These are phyloP conservation scores for Pardalotus punctatus DNA, from an alignment of 2,113 vertebrate genomes.

Conservation along the genomic window DNA sequence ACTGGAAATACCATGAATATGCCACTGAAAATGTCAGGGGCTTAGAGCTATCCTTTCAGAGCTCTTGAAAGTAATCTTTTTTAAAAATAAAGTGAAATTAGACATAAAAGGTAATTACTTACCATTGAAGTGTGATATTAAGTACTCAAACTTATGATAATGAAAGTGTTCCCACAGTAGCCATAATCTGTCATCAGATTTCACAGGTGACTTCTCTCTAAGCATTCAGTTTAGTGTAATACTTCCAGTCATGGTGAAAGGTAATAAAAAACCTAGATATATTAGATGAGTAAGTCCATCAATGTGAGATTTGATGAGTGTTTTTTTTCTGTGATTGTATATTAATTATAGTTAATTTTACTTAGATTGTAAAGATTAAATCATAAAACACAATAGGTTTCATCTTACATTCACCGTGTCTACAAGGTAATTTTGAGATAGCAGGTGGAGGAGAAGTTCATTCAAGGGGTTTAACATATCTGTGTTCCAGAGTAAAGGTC, in stretches of 20 bases:
- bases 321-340: neutral
- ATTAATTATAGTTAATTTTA: neutral
- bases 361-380: neutral
- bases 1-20: neutral
- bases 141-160: neutral
- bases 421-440: neutral
- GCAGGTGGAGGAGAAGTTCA: neutral
- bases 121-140: conserved; percentile 15
- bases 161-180: conserved; percentile 37
- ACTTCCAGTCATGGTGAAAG: neutral
- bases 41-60: conserved; percentile 4
- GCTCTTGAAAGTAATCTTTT: conserved; percentile 25
- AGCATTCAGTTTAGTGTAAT: neutral
- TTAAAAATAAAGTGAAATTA: conserved; percentile 17
- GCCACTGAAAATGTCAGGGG: neutral
- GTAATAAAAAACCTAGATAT: neutral
- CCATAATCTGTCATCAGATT: conserved; percentile 23
- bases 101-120: neutral
- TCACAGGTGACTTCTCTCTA: conserved; percentile 29
- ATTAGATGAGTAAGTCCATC: neutral
- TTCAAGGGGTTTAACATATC: neutral
- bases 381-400: neutral
- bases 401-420: neutral
- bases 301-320: neutral
- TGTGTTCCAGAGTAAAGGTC: neutral